These are phyloP conservation scores for Ptilonorhynchus violaceus DNA, from an alignment of 2,113 vertebrate species.

Conservation along the genomic window DNA sequence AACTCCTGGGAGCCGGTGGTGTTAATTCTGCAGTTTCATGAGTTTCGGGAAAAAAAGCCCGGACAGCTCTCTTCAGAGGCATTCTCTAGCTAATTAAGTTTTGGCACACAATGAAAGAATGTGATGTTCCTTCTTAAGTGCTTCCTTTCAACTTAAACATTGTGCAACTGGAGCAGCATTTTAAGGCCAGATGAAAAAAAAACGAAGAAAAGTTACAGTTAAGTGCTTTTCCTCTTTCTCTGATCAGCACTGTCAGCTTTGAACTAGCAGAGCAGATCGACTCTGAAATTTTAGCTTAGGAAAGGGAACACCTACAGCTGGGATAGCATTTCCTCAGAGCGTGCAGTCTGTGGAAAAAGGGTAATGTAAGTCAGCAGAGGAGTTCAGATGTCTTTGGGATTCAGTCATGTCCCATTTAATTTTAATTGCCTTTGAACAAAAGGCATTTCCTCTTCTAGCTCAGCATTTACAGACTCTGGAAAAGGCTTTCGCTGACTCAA, in stretches of 20 bases:
- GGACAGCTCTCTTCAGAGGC: background rate
- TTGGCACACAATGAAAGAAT: slow-evolving; percentile 38
- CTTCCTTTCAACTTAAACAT: slow-evolving; percentile 44
- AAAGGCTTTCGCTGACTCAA: slow-evolving; percentile 36
- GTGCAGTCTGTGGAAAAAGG: background rate
- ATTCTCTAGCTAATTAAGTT: slow-evolving; percentile 34
- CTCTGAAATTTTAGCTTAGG: background rate
- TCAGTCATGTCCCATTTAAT: slow-evolving; percentile 43
- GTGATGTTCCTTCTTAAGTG: slow-evolving; percentile 18
- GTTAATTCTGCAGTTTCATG: background rate
- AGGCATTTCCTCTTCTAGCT: slow-evolving; percentile 28
- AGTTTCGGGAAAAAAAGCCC: background rate
- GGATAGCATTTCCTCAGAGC: background rate
- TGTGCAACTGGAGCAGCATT: slow-evolving; percentile 45
- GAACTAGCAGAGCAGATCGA: background rate
- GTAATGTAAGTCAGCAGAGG: background rate
- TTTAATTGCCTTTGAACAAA: slow-evolving; percentile 66
- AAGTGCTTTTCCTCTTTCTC: background rate
- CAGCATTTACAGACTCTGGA: slow-evolving; percentile 10
- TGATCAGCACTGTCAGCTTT: background rate
- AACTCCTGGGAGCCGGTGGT: background rate
- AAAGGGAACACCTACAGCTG: background rate
- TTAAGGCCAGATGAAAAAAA: background rate
- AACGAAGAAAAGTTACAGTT: background rate
- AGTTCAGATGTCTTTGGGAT: slow-evolving; percentile 1